Percentiles rank a stretch among this genome's conserved stretches.
Conservation (phyloP, 2,888 invertebrate genomes). For the Sclerodermus sp. region DNA sequence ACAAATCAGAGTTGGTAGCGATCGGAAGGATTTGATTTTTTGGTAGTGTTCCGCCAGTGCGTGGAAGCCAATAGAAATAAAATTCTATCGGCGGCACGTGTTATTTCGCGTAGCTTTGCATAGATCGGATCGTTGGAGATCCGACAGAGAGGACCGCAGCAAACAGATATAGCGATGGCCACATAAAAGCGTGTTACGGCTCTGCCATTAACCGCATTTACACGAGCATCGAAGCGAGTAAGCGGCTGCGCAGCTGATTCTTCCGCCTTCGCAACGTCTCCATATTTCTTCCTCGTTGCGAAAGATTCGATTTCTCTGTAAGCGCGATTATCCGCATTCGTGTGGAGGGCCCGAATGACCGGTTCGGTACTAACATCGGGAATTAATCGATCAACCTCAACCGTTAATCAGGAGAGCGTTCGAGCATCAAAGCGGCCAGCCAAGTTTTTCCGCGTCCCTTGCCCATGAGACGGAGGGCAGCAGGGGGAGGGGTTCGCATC, state of each 20-base stretch:
- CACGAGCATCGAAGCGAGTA: conserved; percentile 37
- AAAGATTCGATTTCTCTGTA: not conserved
- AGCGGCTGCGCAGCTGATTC: conserved; percentile 26
- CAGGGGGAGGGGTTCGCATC: not conserved
- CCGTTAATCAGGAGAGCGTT: not conserved
- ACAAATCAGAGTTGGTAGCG: too few relatives aligned
- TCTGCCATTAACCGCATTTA: conserved; percentile 40
- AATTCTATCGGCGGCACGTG: too few relatives aligned
- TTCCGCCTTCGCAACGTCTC: conserved; percentile 10
- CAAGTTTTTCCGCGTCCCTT: not conserved
- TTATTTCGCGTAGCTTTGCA: too few relatives aligned
- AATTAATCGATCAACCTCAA: not conserved
- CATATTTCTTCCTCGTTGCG: not conserved
- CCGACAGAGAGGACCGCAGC: too few relatives aligned
- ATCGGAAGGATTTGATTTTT: too few relatives aligned
- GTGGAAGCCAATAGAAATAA: too few relatives aligned
- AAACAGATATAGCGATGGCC: too few relatives aligned
- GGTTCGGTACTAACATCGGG: not conserved
- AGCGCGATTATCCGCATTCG: not conserved
- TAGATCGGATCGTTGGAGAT: too few relatives aligned
- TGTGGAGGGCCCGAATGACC: not conserved
- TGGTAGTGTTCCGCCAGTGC: too few relatives aligned
- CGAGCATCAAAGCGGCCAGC: not conserved
- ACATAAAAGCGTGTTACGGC: conserved; percentile 25
- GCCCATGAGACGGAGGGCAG: not conserved